Percentiles rank a stretch among this genome's conserved stretches.
Conservation (phyloP, 2,888 invertebrate species). For the Mythimna loreyi region DNA sequence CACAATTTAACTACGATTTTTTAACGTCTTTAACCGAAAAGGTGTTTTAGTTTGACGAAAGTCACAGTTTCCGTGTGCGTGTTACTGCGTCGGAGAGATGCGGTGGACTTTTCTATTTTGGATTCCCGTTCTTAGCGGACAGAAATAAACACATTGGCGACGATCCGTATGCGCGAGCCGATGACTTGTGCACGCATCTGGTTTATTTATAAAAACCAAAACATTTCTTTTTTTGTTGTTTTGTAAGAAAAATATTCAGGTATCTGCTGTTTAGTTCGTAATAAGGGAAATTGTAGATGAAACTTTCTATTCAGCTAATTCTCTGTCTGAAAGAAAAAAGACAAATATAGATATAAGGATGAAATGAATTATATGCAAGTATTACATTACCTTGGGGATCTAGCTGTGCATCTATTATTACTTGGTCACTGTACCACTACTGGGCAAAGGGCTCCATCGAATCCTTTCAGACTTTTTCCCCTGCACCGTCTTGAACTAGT, state of each 20-base stretch:
- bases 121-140: slow-evolving; percentile 80
- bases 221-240: slow-evolving; percentile 49
- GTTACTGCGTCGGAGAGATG: slow-evolving; percentile 79
- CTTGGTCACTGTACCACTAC: too few species aligned
- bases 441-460: too few species aligned
- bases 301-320: neutral
- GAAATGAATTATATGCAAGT: neutral
- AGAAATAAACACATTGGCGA: slow-evolving; percentile 87
- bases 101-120: slow-evolving; percentile 89
- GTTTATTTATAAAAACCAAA: slow-evolving; percentile 69
- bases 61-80: slow-evolving; percentile 77
- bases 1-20: slow-evolving; percentile 28
- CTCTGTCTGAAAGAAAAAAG: too few species aligned
- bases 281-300: neutral
- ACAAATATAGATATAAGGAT: too few species aligned
- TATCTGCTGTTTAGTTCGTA: neutral
- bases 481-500: too few species aligned
- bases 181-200: slow-evolving; percentile 73
- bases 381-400: neutral
- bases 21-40: slow-evolving; percentile 58
- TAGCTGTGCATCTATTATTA: too few species aligned
- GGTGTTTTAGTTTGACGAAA: slow-evolving; percentile 62
- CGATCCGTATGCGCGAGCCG: slow-evolving; percentile 74
- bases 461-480: too few species aligned
- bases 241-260: slow-evolving; percentile 15